Percentiles rank a stretch among this genome's conserved stretches.
These are phyloP conservation scores for Sternotherus odoratus DNA, from an alignment of 2,797 vertebrate genomes.

Conservation along the genomic window DNA sequence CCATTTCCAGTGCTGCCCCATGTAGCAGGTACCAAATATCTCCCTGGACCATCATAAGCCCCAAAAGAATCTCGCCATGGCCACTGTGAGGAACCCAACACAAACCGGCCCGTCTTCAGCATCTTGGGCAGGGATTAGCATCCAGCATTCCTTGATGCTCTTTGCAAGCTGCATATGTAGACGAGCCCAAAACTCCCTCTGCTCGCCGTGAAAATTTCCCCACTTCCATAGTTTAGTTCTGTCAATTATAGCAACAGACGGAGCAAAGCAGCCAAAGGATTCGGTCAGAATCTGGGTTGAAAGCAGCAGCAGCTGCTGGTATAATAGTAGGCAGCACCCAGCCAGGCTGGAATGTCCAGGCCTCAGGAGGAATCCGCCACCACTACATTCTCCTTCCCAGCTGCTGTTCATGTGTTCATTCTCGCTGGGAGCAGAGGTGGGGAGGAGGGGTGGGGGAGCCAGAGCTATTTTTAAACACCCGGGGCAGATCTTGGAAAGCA, in stretches of 20 bases:
- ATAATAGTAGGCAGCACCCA: conserved; percentile 33
- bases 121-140: background rate
- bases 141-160: background rate
- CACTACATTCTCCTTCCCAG: background rate
- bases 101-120: background rate
- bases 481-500: conserved; percentile 33
- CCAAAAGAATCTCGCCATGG: background rate
- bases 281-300: conserved; percentile 31
- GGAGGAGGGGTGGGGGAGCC: background rate
- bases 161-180: background rate
- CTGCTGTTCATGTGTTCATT: background rate
- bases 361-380: background rate
- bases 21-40: background rate
- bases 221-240: conserved; percentile 9
- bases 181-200: background rate
- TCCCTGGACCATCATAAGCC: background rate
- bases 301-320: conserved; percentile 17
- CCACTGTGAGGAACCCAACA: background rate
- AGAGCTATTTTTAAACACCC: conserved; percentile 8
- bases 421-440: background rate
- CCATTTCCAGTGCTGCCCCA: accelerated
- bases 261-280: conserved; percentile 29
- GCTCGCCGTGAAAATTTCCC: background rate
- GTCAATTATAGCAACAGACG: conserved; percentile 10
- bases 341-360: background rate